phyloP scores from a whole-genome alignment of 2,888 invertebrate genomes.

The Cepaea hortensis region DNA sequence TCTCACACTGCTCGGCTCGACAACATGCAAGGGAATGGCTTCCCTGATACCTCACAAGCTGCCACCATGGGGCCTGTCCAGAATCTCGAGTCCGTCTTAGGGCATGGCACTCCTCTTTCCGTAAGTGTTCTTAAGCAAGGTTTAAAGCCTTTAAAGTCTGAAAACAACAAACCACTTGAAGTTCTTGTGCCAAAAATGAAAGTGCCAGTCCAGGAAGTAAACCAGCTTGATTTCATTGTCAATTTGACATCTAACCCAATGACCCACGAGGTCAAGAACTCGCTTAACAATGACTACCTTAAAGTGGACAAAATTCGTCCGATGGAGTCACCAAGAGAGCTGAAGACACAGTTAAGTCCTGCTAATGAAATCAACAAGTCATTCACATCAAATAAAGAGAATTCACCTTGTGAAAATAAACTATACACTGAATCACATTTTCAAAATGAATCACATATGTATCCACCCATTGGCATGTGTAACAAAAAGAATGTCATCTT shows the following conservation, averaged over 20 bases:
- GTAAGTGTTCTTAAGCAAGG: conserved; percentile 17
- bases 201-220: not conserved
- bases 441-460: too few relatives aligned
- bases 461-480: too few relatives aligned
- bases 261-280: too few relatives aligned
- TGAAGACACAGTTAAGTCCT: too few relatives aligned
- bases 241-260: not conserved
- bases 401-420: too few relatives aligned
- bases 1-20: not conserved
- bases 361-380: too few relatives aligned
- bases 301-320: too few relatives aligned
- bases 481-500: too few relatives aligned
- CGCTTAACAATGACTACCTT: too few relatives aligned
- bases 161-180: conserved; percentile 5
- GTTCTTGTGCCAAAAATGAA: conserved; percentile 20
- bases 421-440: too few relatives aligned
- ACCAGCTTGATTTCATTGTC: not conserved
- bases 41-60: not conserved
- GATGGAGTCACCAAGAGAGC: too few relatives aligned
- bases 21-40: not conserved
- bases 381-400: too few relatives aligned
- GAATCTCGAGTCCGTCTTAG: conserved; percentile 17
- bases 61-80: not conserved
- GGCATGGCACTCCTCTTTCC: conserved; percentile 18
- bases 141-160: not conserved